Evolutionary conservation across 1,140 invertebrate genomes (phyloP).

Genomic region (Acromyrmex heyeri): DNA sequence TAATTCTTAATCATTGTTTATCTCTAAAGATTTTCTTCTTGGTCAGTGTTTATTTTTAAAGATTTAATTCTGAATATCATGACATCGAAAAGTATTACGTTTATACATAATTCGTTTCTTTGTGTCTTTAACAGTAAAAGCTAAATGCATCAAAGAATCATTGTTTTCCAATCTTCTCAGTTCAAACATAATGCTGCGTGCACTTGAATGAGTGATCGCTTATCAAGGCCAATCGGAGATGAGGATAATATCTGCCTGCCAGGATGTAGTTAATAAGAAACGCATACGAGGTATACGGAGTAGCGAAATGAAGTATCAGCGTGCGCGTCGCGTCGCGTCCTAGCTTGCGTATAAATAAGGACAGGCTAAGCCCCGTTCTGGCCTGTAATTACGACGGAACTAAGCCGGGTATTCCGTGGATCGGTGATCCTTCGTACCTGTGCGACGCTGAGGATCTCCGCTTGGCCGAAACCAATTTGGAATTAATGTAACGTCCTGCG

Average conservation of each 20-base stretch:
- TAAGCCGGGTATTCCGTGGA: conserved; percentile 85
- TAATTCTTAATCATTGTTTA: not conserved
- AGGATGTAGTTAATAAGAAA: conserved; percentile 66
- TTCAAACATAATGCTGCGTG: not conserved
- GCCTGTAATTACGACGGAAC: conserved; percentile 85
- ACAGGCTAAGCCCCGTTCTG: conserved; percentile 84
- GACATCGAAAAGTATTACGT: not conserved
- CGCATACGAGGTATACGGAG: conserved; percentile 42
- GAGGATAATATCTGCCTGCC: conserved; percentile 65
- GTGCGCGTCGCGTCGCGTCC: conserved; percentile 67
- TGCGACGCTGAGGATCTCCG: conserved; percentile 70
- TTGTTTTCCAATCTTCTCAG: not conserved
- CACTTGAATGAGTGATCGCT: conserved; percentile 16
- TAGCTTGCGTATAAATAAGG: conserved; percentile 84
- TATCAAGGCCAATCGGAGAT: not conserved
- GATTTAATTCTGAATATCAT: not conserved
- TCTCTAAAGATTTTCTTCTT: no score
- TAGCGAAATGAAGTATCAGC: conserved; percentile 57
- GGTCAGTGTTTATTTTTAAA: not conserved
- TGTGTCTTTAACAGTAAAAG: not conserved
- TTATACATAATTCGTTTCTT: not conserved
- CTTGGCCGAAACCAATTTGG: conserved; percentile 85
- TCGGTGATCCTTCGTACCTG: conserved; percentile 84
- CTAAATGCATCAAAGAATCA: not conserved
- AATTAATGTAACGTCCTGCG: conserved; percentile 85